phyloP scores from a whole-genome alignment of 2,113 vertebrate genomes.

The Dendrocopos noguchii region DNA sequence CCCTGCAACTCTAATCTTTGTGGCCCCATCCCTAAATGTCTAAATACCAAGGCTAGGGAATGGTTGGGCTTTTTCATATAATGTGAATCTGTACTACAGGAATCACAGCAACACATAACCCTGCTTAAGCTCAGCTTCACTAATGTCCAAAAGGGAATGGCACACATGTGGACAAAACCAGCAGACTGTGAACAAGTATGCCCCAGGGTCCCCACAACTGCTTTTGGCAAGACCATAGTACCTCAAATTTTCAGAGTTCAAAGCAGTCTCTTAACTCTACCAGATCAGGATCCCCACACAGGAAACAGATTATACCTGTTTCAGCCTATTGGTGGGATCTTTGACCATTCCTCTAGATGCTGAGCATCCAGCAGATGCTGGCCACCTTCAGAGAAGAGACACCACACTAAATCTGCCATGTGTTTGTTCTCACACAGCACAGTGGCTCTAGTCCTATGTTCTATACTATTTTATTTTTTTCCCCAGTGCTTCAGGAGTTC shows the following conservation, averaged over 20 bases:
- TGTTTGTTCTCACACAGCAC: neutral
- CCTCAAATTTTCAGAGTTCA: neutral
- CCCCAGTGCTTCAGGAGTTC: neutral
- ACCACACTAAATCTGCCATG: neutral
- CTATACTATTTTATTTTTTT: neutral
- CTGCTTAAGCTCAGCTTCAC: neutral
- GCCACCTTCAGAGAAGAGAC: neutral
- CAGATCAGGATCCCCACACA: neutral
- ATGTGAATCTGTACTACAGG: neutral
- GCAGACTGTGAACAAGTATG: neutral
- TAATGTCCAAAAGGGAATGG: neutral
- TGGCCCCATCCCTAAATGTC: neutral
- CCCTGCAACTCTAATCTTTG: neutral
- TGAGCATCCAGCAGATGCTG: neutral
- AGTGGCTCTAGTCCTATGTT: neutral
- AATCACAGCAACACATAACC: neutral
- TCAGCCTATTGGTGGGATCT: neutral
- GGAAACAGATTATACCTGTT: neutral
- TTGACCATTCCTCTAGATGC: neutral
- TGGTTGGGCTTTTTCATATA: neutral
- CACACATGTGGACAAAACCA: neutral
- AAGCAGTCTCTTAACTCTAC: neutral
- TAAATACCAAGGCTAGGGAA: neutral
- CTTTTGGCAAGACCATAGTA: neutral
- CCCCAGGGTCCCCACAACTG: accelerated